These are phyloP conservation scores for Synanthedon formicaeformis DNA, from an alignment of 2,888 invertebrate species.

Conservation along the genomic window DNA sequence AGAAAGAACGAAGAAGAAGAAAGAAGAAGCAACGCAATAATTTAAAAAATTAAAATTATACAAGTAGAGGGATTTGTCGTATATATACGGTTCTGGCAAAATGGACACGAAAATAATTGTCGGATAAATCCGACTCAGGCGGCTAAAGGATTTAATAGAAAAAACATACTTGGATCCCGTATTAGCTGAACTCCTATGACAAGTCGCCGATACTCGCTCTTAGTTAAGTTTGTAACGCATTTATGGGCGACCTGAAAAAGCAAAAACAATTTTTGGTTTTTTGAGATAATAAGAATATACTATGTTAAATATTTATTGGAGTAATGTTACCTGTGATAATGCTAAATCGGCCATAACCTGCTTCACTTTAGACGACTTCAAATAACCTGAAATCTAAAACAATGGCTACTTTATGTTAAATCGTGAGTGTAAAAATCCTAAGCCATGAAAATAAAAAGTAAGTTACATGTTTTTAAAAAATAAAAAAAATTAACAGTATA, in stretches of 20 bases:
- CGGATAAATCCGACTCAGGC: too few relatives aligned
- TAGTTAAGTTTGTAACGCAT: conserved; percentile 84
- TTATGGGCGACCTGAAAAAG: conserved; percentile 78
- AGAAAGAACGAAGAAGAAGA: too few relatives aligned
- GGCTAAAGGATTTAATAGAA: too few relatives aligned
- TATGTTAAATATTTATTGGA: neutral
- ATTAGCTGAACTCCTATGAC: conserved; percentile 93
- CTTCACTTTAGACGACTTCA: conserved; percentile 87
- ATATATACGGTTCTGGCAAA: too few relatives aligned
- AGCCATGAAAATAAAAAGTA: too few relatives aligned
- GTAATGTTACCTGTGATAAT: conserved; percentile 76
- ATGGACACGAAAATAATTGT: too few relatives aligned
- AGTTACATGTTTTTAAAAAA: neutral
- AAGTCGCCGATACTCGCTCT: conserved; percentile 90
- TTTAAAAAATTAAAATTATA: too few relatives aligned
- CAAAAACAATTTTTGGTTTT: neutral
- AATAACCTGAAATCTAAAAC: conserved; percentile 76
- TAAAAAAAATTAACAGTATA: neutral
- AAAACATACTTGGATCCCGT: conserved; percentile 85
- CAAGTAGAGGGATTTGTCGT: too few relatives aligned
- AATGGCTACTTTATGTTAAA: neutral
- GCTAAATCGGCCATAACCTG: conserved; percentile 95
- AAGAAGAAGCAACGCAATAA: too few relatives aligned
- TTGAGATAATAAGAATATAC: neutral
- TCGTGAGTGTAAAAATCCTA: neutral